phyloP scores from a whole-genome alignment of 1,140 invertebrate species.

The Drosophila ananassae region DNA sequence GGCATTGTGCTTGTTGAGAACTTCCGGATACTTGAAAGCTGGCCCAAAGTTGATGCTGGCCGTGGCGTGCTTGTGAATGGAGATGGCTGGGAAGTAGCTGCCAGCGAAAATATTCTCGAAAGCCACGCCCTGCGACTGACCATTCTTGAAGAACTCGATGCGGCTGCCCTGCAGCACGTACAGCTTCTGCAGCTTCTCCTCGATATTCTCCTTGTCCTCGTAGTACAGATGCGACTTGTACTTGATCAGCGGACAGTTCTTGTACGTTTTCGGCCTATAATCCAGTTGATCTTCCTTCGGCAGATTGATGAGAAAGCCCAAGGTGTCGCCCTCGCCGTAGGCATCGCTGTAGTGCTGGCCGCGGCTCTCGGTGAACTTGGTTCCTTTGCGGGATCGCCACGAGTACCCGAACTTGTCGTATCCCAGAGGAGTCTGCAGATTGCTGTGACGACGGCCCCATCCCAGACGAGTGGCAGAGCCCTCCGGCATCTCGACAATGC shows the following conservation, averaged over 20 bases:
- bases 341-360: conserved; percentile 95
- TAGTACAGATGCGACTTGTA: conserved; percentile 99
- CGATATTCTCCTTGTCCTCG: conserved; percentile 98
- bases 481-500: conserved; percentile 96
- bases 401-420: conserved; percentile 99
- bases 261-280: conserved; percentile 94
- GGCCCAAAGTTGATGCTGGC: conserved; percentile 98
- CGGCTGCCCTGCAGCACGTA: conserved; percentile 90
- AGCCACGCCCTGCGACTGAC: conserved; percentile 92
- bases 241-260: conserved; percentile 97
- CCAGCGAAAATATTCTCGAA: conserved; percentile 94
- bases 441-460: conserved; percentile 97
- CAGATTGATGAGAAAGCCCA: conserved; percentile 95
- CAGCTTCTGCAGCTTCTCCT: conserved; percentile 92
- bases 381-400: conserved; percentile 94
- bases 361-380: conserved; percentile 95
- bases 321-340: conserved; percentile 96
- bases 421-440: conserved; percentile 95
- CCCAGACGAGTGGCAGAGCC: conserved; percentile 96
- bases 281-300: conserved; percentile 87
- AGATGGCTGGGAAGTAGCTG: conserved; percentile 97
- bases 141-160: conserved; percentile 98
- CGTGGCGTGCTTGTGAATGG: conserved; percentile 95
- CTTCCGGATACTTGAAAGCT: conserved; percentile 93
- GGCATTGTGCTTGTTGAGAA: conserved; percentile 86